Evolutionary conservation across 2,113 vertebrate species (phyloP), one percentile per base, ranked within the genome.

Genomic region (Amphiprion ocellaris): DNA sequence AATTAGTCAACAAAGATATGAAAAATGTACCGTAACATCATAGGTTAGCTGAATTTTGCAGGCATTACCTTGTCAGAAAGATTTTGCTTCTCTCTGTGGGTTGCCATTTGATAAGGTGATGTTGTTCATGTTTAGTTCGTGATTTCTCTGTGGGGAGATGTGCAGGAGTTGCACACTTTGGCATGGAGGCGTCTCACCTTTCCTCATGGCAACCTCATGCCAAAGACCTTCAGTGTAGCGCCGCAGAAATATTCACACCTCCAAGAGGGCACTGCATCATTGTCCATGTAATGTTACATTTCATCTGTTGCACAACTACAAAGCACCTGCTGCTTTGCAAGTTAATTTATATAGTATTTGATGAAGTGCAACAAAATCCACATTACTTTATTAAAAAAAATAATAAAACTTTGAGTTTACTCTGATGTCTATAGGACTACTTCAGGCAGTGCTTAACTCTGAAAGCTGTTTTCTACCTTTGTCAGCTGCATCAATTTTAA

Each of bases 101-200:
- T 28, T 67, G 69, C 61, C 61, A 71, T 26, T 37, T 60, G 65
- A 50, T 30, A 8, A 66, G 37, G 37, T 60, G 65, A 50, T 19
- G 23, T 64, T 49, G 0, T 16, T 46, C 24, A 33, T 39, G 4
- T 65, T 74, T 69, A 15, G 49, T 62, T 54, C 41, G 44, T 30
- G 65, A 16, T 47, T 28, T 73, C 28, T 26, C 33, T 23, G 56
- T 62, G 58, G n/a, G 26, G 4, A 24, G 47, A 82, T 64, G 67
- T 49, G 26, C 37, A 53, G 23, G 19, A 55, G 55, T 49, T 65
- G 6, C 53, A 37, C n/a, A 50, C 46, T 46, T 65, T 64, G 47
- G 21, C 24, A 30, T 9, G n/a, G 41, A 81, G 12, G 10, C 47
- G 53, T 68, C 33, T 44, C 21, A 44, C 77, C 39, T 55, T 71